These are phyloP conservation scores for Cavia aperea DNA, from an alignment of 2,113 vertebrate species.

Conservation along the genomic window DNA sequence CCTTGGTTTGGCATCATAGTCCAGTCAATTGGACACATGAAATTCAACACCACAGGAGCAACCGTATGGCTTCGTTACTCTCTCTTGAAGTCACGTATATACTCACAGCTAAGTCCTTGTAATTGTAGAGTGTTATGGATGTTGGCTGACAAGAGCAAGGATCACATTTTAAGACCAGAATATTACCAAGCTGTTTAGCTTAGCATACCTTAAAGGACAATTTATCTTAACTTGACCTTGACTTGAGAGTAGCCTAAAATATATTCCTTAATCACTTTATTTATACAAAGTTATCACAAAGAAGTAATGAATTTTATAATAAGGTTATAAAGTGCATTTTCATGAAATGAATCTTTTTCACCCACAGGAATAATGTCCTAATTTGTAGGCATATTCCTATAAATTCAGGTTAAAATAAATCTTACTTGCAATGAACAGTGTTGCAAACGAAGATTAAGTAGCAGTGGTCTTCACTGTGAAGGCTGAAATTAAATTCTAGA, in stretches of 20 bases:
- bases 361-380: conserved; percentile 58
- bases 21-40: not conserved
- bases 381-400: conserved; percentile 42
- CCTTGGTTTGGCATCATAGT: not conserved
- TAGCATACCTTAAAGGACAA: conserved; percentile 7
- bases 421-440: conserved; percentile 28
- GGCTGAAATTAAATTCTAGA: conserved; percentile 17
- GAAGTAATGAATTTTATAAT: conserved; percentile 56
- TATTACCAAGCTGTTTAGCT: not conserved
- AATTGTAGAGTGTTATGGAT: not conserved
- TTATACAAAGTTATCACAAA: conserved; percentile 39
- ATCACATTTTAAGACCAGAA: conserved; percentile 16
- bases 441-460: not conserved
- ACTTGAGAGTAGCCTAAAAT: conserved; percentile 44
- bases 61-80: not conserved
- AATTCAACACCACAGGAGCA: not conserved
- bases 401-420: conserved; percentile 54
- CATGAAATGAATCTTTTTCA: conserved; percentile 50
- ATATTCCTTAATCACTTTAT: conserved; percentile 46
- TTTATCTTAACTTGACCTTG: conserved; percentile 40
- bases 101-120: not conserved
- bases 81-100: conserved; percentile 18
- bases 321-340: conserved; percentile 46
- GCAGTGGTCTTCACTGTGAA: not conserved
- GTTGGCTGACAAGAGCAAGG: not conserved